Conservation (phyloP, 2,113 vertebrate genomes). For the Dasyprocta punctata region DNA sequence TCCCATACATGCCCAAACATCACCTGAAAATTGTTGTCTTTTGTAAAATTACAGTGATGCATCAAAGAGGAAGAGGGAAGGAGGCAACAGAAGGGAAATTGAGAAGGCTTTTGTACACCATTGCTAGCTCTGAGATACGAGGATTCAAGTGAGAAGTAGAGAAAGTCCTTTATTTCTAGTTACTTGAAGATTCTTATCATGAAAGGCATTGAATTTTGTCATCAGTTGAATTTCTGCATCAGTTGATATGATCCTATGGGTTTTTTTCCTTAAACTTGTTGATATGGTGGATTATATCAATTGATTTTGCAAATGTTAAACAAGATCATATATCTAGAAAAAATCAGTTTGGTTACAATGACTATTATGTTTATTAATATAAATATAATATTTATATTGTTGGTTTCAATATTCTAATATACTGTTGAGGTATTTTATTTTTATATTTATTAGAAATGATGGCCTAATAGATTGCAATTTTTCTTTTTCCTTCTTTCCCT, state of each 20-base stretch:
- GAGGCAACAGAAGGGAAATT: background rate
- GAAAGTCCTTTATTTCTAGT: background rate
- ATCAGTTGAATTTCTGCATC: background rate
- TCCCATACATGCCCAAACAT: background rate
- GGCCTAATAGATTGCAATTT: background rate
- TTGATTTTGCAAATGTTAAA: background rate
- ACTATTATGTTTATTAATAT: background rate
- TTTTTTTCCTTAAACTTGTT: background rate
- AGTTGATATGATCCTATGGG: background rate
- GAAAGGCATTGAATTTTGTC: background rate
- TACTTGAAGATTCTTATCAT: background rate
- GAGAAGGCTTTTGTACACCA: background rate
- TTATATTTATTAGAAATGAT: background rate
- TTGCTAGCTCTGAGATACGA: background rate
- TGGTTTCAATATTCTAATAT: background rate
- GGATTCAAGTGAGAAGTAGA: background rate
- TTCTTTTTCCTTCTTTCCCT: accelerated
- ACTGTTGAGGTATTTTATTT: background rate
- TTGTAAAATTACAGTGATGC: background rate
- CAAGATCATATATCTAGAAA: background rate
- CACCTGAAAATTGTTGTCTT: background rate
- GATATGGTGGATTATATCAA: background rate
- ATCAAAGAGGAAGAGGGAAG: background rate
- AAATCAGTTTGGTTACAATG: background rate
- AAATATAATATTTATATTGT: background rate